Evolutionary conservation across 2,797 vertebrate genomes (phyloP).

Genomic region (Todus mexicanus): DNA sequence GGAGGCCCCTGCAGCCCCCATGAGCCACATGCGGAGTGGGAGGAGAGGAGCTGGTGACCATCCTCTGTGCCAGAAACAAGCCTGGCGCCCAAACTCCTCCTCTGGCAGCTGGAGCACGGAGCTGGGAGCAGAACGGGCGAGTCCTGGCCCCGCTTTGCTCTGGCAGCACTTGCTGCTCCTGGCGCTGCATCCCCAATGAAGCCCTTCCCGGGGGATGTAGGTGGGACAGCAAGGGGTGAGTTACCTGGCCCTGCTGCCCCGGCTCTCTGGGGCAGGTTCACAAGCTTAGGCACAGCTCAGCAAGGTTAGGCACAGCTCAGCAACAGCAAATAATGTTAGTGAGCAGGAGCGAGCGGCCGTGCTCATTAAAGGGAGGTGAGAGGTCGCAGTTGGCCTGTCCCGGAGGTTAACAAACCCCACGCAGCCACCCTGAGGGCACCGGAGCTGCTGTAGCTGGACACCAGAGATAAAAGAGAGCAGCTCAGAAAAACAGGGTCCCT

Average conservation of each 20-base stretch:
- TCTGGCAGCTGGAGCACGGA: neutral
- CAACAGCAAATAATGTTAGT: neutral
- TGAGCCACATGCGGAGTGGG: accelerated
- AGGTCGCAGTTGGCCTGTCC: neutral
- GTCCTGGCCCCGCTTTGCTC: neutral
- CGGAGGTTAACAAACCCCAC: neutral
- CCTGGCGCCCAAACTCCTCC: neutral
- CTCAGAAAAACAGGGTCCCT: neutral
- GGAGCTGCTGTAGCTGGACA: neutral
- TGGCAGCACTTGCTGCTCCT: neutral
- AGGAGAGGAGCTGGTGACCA: neutral
- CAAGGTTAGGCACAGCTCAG: neutral
- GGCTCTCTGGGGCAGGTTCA: neutral
- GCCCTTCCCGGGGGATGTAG: neutral
- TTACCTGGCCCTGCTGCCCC: neutral
- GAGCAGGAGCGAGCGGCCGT: neutral
- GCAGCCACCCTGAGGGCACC: neutral
- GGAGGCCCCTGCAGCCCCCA: neutral
- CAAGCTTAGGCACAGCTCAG: neutral
- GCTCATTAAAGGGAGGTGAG: neutral
- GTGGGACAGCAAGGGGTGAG: neutral
- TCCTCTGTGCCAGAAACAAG: neutral
- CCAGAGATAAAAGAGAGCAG: neutral
- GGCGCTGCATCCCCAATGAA: neutral
- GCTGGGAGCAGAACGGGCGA: neutral